Evolutionary conservation across 2,888 invertebrate genomes (phyloP), one percentile per base, ranked within the genome.

Genomic region (Stenichneumon culpator): DNA sequence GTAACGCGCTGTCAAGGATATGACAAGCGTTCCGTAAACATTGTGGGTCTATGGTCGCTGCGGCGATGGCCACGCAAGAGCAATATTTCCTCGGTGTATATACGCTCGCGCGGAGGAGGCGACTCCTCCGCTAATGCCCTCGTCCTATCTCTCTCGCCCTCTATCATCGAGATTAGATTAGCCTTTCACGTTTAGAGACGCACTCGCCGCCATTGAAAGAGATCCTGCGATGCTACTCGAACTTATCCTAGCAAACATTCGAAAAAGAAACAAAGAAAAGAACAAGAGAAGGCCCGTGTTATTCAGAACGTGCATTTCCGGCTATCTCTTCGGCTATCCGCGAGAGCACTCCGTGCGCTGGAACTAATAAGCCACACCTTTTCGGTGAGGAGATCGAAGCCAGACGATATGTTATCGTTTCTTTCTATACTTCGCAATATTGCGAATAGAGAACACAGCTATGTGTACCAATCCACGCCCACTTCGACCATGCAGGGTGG

Each of bases 1-100:
- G 82, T 67, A 83, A 85, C 79, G 83, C 73, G 85, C 80, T 79
- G 78, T 86, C 72, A 47, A 73, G 81, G 75, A 32, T 6, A 79
- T 72, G 85, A 82, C 83, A 82, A 75, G 52, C 77, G 68, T 80
- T 86, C 79, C 84, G 83, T 83, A 83, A 80, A 82, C 74, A 75
- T 67, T 74, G 78, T 79, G 75, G 70, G 75, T 85, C 79, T 85
- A 83, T 82, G 85, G 84, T 68, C 74, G 74, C 16, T 72, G 57
- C 70, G 63, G 44, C 60, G 84, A 65, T 44, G 47, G 47, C 72
- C 78, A 78, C 54, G 68, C 74, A 79, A 73, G 74, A 70, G 75
- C 65, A 70, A 77, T 77, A 80, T 80, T 72, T 77, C 77, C 44
- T 25, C 44, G 19, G 50, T 39, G 36, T 60, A 44, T 60, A 25